phyloP scores from a whole-genome alignment of 2,888 invertebrate species.

The Parnassius orleans region DNA sequence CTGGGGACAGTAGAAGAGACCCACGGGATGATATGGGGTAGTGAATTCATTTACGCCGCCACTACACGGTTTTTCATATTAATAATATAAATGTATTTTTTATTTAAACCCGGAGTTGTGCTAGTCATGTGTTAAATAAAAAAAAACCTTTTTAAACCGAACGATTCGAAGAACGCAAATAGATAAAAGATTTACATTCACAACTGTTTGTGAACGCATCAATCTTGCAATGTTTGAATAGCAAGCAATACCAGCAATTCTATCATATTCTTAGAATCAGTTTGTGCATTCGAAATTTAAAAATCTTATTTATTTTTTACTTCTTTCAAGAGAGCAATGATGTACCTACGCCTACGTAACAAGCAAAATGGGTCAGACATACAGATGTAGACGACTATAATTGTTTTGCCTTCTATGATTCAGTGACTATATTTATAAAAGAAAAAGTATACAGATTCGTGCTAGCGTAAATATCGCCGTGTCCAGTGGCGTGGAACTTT shows the following conservation, averaged over 20 bases:
- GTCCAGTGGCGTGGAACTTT: conserved; percentile 11
- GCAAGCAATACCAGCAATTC: background rate
- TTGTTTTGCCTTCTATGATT: conserved; percentile 21
- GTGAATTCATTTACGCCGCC: no score
- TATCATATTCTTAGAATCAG: background rate
- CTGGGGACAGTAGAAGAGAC: no score
- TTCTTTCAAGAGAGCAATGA: background rate
- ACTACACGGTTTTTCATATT: no score
- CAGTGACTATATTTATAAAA: conserved; percentile 18
- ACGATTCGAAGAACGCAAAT: background rate
- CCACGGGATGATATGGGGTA: no score
- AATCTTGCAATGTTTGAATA: background rate
- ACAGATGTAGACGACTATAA: background rate
- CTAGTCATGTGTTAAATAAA: no score
- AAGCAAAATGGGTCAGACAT: conserved; percentile 14
- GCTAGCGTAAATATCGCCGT: conserved; percentile 6
- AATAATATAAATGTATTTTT: no score
- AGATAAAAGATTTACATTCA: background rate
- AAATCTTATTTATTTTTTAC: no score
- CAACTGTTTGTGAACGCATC: background rate
- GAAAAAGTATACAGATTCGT: conserved; percentile 4
- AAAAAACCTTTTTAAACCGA: no score
- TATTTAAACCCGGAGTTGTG: no score
- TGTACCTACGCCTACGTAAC: background rate
- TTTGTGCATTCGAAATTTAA: background rate